Conservation (phyloP, 2,797 vertebrate genomes). For the Myotis findleyi region DNA sequence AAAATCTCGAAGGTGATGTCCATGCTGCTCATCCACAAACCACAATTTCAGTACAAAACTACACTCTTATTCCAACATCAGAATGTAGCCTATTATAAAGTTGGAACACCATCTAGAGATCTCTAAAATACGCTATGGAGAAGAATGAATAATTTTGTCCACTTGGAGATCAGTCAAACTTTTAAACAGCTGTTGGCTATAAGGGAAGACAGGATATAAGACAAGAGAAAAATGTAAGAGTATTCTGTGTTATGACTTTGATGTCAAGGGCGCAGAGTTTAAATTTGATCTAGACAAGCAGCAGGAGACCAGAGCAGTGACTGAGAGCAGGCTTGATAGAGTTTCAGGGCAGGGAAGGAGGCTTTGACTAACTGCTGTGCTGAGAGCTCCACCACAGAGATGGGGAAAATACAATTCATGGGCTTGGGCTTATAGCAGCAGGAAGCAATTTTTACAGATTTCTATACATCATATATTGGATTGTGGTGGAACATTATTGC, state of each 20-base stretch:
- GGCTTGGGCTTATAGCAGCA: neutral
- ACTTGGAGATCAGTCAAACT: neutral
- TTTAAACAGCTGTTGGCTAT: neutral
- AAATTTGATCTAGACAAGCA: neutral
- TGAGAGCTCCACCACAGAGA: neutral
- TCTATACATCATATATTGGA: neutral
- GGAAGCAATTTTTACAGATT: slow-evolving; percentile 37
- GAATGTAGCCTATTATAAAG: neutral
- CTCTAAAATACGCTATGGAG: neutral
- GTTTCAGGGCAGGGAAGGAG: neutral
- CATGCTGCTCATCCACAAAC: neutral
- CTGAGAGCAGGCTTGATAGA: slow-evolving; percentile 34
- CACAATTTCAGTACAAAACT: neutral
- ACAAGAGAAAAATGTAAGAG: neutral
- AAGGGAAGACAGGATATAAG: neutral
- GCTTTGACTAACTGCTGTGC: slow-evolving; percentile 50
- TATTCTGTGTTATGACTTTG: slow-evolving; percentile 29
- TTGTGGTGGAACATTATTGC: neutral
- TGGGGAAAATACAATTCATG: neutral
- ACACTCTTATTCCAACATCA: neutral
- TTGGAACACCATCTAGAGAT: neutral
- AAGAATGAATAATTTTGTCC: neutral
- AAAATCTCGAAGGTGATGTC: neutral
- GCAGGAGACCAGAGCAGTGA: neutral
- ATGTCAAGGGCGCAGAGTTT: slow-evolving; percentile 45